Percentiles rank a stretch among this genome's conserved stretches.
Conservation (phyloP, 2,113 vertebrate species). For the Ageneiosus marmoratus region DNA sequence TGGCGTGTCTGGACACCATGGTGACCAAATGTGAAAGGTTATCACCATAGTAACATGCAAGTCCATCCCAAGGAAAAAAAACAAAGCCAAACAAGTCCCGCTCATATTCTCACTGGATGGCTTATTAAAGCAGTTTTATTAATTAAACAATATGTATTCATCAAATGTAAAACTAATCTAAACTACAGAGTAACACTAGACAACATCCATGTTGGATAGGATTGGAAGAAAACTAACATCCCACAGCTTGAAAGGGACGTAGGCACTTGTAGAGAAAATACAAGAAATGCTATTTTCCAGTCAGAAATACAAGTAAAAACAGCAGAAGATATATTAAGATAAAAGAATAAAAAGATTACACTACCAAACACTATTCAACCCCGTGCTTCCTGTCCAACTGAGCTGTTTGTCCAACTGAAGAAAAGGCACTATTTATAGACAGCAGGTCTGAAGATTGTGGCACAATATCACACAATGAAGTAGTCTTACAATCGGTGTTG, state of each 20-base stretch:
- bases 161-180: constrained; percentile 1
- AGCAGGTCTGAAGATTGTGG: background rate
- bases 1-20: constrained; percentile 62
- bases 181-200: background rate
- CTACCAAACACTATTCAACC: background rate
- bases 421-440: background rate
- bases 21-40: constrained; percentile 71
- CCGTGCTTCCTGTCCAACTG: constrained; percentile 11
- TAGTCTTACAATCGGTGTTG: background rate
- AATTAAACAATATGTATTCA: background rate
- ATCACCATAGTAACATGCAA: constrained; percentile 55
- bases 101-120: constrained; percentile 43
- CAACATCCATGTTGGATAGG: background rate
- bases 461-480: constrained; percentile 16
- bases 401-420: constrained; percentile 18
- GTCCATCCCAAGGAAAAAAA: constrained; percentile 8
- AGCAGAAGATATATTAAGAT: background rate
- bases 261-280: constrained; percentile 24
- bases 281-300: constrained; percentile 25
- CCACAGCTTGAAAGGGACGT: background rate
- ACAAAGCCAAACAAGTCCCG: background rate
- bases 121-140: background rate
- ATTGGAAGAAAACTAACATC: constrained; percentile 5
- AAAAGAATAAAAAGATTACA: background rate
- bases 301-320: constrained; percentile 3